Conservation (phyloP, 30 jellyfish, hydroid and myxozoan genomes). For the Euphysa ruthae region DNA sequence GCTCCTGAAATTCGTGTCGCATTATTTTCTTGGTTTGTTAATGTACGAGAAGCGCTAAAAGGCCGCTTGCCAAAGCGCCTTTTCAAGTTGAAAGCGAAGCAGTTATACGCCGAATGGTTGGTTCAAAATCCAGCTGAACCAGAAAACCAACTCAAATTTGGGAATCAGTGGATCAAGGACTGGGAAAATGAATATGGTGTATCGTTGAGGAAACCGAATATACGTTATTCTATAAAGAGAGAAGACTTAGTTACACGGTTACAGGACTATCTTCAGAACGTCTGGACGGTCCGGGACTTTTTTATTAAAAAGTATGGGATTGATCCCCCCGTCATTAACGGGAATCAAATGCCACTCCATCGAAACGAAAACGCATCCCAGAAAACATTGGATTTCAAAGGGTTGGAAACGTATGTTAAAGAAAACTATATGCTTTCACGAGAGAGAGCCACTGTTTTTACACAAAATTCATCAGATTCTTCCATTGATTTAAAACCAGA, state of each 20-base stretch:
- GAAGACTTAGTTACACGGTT: too few species aligned
- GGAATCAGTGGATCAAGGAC: conserved; percentile 38
- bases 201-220: conserved; percentile 50
- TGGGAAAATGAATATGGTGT: conserved; percentile 54
- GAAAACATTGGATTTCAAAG: conserved; percentile 24
- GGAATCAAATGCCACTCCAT: too few species aligned
- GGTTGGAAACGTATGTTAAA: conserved; percentile 36
- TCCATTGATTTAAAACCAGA: conserved; percentile 9
- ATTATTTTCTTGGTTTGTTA: too few species aligned
- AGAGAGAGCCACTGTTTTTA: conserved; percentile 25
- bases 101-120: conserved; percentile 54
- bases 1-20: too few species aligned
- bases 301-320: too few species aligned
- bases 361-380: conserved; percentile 38
- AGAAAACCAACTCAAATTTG: conserved; percentile 13
- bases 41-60: too few species aligned
- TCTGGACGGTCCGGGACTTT: too few species aligned
- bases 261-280: too few species aligned
- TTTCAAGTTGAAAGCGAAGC: conserved; percentile 33
- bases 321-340: too few species aligned
- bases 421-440: conserved; percentile 25
- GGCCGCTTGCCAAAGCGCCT: conserved; percentile 44
- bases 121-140: conserved; percentile 44
- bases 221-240: conserved; percentile 40
- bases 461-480: conserved; percentile 33